phyloP scores from a whole-genome alignment of 2,113 vertebrate species.

The Circaetus cinerascens region DNA sequence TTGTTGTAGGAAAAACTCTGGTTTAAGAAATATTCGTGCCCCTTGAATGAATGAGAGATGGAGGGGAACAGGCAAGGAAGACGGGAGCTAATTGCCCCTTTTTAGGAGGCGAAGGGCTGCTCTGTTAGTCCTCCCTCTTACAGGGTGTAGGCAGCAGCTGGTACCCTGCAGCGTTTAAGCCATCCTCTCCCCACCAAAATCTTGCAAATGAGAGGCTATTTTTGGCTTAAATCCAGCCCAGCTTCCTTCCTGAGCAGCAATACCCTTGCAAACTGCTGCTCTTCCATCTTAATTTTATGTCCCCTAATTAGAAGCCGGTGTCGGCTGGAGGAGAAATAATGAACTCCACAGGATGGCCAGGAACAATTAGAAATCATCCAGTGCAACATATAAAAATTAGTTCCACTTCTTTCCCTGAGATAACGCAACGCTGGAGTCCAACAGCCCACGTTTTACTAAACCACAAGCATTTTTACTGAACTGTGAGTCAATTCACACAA shows the following conservation, averaged over 20 bases:
- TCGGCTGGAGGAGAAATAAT: neutral
- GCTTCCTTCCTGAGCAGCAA: neutral
- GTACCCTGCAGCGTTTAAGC: neutral
- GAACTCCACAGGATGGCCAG: neutral
- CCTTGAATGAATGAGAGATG: neutral
- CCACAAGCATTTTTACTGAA: neutral
- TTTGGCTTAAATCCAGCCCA: neutral
- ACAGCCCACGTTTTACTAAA: neutral
- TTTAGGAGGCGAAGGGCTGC: neutral
- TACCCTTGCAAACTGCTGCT: neutral
- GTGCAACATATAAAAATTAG: neutral
- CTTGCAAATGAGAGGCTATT: neutral
- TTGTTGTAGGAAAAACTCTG: neutral
- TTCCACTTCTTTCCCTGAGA: neutral
- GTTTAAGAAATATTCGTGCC: neutral
- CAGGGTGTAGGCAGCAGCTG: neutral
- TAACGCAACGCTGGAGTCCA: fast-evolving
- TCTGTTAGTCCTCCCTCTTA: neutral
- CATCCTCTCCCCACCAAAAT: neutral
- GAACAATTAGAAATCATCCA: conserved; percentile 8
- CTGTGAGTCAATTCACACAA: neutral
- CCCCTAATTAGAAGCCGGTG: neutral
- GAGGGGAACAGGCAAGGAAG: neutral
- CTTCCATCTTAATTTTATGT: conserved; percentile 4
- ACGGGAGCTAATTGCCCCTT: neutral